phyloP scores from a whole-genome alignment of 2,113 vertebrate species.

The Protobothrops flavoviridis region DNA sequence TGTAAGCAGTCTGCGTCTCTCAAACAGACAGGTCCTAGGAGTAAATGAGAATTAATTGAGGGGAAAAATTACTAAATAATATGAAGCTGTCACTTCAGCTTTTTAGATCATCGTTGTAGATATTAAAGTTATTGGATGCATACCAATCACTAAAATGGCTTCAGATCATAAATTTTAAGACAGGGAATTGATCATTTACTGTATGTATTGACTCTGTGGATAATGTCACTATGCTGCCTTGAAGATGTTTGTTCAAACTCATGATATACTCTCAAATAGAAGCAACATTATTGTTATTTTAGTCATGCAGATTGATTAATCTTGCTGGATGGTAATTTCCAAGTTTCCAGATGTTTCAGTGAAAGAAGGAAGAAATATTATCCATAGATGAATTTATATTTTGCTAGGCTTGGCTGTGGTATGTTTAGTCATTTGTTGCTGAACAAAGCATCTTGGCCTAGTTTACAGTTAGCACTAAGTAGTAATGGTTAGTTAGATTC shows the following conservation, averaged over 20 bases:
- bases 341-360: background rate
- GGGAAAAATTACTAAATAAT: slow-evolving; percentile 41
- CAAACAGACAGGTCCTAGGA: slow-evolving; percentile 34
- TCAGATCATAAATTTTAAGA: slow-evolving; percentile 21
- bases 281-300: background rate
- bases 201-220: slow-evolving; percentile 15
- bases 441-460: background rate
- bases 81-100: slow-evolving; percentile 24
- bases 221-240: background rate
- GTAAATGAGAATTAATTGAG: slow-evolving; percentile 50
- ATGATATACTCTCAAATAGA: fast-evolving
- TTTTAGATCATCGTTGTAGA: background rate
- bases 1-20: background rate
- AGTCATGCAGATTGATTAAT: background rate
- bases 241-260: background rate
- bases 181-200: slow-evolving; percentile 3
- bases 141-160: slow-evolving; percentile 2
- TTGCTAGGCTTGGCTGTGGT: background rate
- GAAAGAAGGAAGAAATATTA: background rate
- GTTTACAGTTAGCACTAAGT: background rate
- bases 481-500: background rate
- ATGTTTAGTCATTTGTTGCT: background rate
- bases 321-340: background rate
- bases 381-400: background rate
- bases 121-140: slow-evolving; percentile 23